Evolutionary conservation across 2,113 vertebrate species (phyloP).

Genomic region (Ahaetulla prasina): DNA sequence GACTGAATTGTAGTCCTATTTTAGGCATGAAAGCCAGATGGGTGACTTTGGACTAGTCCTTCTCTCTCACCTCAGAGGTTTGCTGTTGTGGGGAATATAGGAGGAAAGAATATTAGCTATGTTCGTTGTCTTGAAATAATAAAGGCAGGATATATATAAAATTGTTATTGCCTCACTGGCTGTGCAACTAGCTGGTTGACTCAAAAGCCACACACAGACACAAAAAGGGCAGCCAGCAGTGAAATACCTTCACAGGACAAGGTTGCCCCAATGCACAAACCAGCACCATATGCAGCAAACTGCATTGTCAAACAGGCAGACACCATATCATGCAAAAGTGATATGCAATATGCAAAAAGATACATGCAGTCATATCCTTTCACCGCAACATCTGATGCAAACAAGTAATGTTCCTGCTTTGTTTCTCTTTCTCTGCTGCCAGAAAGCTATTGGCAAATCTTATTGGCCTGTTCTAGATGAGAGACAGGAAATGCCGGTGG

Average conservation of each 20-base stretch:
- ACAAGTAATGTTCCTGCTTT: not conserved
- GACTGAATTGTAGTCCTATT: too few species aligned
- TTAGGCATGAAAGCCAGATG: too few species aligned
- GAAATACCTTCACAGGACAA: not conserved
- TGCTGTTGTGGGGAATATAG: too few species aligned
- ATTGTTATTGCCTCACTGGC: not conserved
- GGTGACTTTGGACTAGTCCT: too few species aligned
- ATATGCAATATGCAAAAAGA: not conserved
- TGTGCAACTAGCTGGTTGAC: not conserved
- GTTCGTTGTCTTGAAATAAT: too few species aligned
- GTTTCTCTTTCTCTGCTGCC: not conserved
- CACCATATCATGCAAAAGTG: not conserved
- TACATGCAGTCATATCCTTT: not conserved
- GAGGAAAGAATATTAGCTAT: too few species aligned
- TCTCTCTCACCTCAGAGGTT: too few species aligned
- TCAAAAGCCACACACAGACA: not conserved
- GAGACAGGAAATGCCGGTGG: not conserved
- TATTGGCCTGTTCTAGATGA: not conserved
- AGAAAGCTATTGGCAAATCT: not conserved
- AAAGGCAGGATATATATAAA: too few species aligned
- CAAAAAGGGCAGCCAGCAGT: not conserved
- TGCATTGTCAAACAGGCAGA: not conserved
- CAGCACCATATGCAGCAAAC: not conserved
- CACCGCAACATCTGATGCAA: not conserved
- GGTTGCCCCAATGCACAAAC: not conserved